Evolutionary conservation across 2,888 invertebrate genomes (phyloP).

Genomic region (Danaus chrysippus): DNA sequence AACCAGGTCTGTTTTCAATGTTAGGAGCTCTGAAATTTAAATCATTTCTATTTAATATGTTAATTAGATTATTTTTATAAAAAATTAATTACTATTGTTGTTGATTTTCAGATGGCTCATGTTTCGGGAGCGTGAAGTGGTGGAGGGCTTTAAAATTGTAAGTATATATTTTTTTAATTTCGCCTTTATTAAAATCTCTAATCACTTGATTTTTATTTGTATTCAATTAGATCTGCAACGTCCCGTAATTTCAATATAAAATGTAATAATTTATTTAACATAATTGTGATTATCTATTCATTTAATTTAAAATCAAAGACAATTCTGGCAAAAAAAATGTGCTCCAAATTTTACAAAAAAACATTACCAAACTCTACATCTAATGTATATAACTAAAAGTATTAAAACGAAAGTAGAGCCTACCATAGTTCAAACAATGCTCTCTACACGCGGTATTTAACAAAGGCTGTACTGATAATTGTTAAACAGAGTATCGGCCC

Average conservation of each 20-base stretch:
- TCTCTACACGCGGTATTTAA: slow-evolving; percentile 43
- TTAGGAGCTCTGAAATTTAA: slow-evolving; percentile 42
- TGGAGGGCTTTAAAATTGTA: slow-evolving; percentile 15
- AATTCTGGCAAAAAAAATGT: too few species aligned
- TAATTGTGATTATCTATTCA: too few species aligned
- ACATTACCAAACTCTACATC: too few species aligned
- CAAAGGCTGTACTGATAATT: slow-evolving; percentile 58
- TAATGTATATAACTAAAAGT: too few species aligned
- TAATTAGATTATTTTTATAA: neutral
- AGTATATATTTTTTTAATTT: slow-evolving; percentile 14
- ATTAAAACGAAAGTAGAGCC: too few species aligned
- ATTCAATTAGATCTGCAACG: too few species aligned
- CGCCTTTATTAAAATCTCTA: neutral
- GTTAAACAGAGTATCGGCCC: slow-evolving; percentile 57
- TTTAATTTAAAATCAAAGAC: too few species aligned
- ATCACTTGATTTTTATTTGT: too few species aligned
- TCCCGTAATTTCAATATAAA: too few species aligned
- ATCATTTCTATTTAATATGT: slow-evolving; percentile 20
- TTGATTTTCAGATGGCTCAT: slow-evolving; percentile 35
- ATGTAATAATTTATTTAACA: too few species aligned
- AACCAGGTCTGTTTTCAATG: slow-evolving; percentile 65
- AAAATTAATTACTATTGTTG: slow-evolving; percentile 15
- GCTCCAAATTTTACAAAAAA: too few species aligned
- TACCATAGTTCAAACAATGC: slow-evolving; percentile 42
- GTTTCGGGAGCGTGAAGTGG: slow-evolving; percentile 8